Conservation (phyloP, 2,888 invertebrate genomes). For the Pterobdella sp. region DNA sequence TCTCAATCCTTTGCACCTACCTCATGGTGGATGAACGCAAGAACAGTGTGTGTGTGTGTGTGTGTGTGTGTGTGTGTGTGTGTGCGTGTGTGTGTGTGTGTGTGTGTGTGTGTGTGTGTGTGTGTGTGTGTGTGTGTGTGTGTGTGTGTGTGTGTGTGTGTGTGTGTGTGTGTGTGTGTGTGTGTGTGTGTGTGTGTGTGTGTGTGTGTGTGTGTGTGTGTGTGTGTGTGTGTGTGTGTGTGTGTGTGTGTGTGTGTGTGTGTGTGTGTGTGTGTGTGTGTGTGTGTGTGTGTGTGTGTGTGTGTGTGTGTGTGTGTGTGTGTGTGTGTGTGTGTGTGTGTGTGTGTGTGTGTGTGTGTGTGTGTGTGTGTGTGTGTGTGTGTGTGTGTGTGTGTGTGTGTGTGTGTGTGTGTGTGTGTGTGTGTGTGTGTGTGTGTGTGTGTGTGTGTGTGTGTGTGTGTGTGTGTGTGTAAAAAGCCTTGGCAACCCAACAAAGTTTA, state of each 20-base stretch:
- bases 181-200: conserved; percentile 16
- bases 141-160: conserved; percentile 16
- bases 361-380: no score
- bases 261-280: conserved; percentile 16
- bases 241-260: conserved; percentile 19
- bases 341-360: no score
- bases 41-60: conserved; percentile 6
- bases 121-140: conserved; percentile 16
- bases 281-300: conserved; percentile 14
- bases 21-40: neutral
- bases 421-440: conserved; percentile 13
- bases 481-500: no score
- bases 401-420: conserved; percentile 6
- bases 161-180: conserved; percentile 16
- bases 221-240: conserved; percentile 17
- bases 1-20: no score
- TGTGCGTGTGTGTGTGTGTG: conserved; percentile 13
- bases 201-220: conserved; percentile 16
- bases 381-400: neutral
- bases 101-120: conserved; percentile 16
- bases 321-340: conserved; percentile 18
- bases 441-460: conserved; percentile 18
- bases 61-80: conserved; percentile 14
- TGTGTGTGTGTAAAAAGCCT: no score
- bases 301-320: conserved; percentile 13